Evolutionary conservation across 2,113 vertebrate genomes (phyloP).

Genomic region (Oenanthe melanoleuca): DNA sequence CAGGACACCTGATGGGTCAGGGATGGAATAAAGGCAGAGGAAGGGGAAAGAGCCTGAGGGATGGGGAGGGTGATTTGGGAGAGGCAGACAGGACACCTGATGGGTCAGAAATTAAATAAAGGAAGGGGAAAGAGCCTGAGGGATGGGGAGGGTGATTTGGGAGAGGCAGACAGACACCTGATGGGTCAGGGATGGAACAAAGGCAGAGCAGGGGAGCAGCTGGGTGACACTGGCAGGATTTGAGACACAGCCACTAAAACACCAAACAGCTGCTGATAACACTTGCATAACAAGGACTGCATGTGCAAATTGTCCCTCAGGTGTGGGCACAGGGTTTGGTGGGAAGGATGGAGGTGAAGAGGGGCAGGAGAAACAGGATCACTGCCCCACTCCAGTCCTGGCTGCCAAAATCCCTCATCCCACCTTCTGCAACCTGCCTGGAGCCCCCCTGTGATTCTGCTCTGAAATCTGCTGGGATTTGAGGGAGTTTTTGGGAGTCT

Average conservation of each 20-base stretch:
- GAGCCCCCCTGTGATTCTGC: neutral
- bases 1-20: neutral
- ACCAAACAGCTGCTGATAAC: neutral
- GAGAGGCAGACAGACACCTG: too few relatives aligned
- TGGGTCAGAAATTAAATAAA: neutral
- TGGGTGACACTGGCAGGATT: neutral
- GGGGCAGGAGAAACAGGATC: neutral
- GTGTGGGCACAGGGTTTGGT: accelerated
- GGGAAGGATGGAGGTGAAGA: neutral
- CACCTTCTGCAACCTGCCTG: neutral
- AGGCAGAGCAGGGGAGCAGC: neutral
- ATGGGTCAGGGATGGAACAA: too few relatives aligned
- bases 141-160: too few relatives aligned
- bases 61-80: too few relatives aligned
- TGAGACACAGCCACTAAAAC: neutral
- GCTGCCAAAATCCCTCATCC: neutral
- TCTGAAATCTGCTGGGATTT: neutral
- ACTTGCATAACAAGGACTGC: accelerated
- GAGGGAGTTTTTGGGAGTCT: too few relatives aligned
- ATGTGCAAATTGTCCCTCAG: accelerated
- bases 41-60: neutral
- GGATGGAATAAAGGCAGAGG: neutral
- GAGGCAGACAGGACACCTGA: neutral
- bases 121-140: too few relatives aligned
- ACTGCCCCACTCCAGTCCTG: neutral